Base-by-base conservation (phyloP, 2,113 vertebrate species). In the Myotis lucifugus region DNA sequence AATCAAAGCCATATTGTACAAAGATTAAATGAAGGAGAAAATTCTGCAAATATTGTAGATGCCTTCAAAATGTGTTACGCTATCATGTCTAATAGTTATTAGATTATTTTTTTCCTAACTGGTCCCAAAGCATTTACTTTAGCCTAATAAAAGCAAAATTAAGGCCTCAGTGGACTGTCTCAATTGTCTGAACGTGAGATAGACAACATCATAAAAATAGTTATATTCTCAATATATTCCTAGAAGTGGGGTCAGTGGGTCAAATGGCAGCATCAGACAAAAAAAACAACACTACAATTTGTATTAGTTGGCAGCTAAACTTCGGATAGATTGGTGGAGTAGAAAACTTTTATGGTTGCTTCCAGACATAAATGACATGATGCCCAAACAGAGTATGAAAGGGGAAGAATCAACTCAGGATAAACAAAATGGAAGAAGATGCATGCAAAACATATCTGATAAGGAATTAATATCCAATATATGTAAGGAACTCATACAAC, bases 11-110 rank as follows among this genome's bases (percentile, higher is more conserved):
- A 50, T 42, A 50, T 48, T 96, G 59, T 79, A 66, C 6, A 50
- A 92, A 90, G 69, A 86, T 86, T 69, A 82, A 40, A 11, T 91
- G 50, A 82, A 87, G 12, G 2, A 79, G 52, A 89, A 96, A 79
- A 73, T 50, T 78, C 18, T 46, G 17, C 25, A 79, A 93, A 72
- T 52, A 19, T 56, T 15, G 61, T 82, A 76, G 37, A 79, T 92
- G 54, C 1, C 13, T 93, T 93, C 37, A 29, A 91, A 94, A 50
- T 69, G 40, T 74, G 2, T 64, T 48, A 91, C 7, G 14, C 34
- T 69, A 4, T 42, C 37, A 54, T 42, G 34, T 50, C 42, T 89
- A 85, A 91, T 74, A 76, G 1, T 50, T 17, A 46, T 3, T 29
- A 67, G 1, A 56, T 46, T 50, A 61, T 25, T 69, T 69, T 87